Conservation (phyloP, 2,113 vertebrate species). For the Leucopternis melanops region DNA sequence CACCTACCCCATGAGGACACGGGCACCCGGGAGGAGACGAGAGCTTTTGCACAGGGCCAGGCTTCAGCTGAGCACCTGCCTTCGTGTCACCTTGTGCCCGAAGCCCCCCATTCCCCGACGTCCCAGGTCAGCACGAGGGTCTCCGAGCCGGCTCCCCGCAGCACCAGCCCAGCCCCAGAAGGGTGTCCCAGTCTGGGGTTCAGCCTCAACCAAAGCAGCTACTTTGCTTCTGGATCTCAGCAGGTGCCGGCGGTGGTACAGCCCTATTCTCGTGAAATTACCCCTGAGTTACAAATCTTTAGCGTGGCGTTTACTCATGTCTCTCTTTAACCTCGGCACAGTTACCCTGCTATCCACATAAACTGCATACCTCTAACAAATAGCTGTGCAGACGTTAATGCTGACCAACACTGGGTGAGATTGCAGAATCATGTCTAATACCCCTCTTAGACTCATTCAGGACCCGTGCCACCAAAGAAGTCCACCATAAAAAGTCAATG, state of each 20-base stretch:
- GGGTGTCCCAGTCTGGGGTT: neutral
- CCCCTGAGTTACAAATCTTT: neutral
- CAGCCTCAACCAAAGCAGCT: neutral
- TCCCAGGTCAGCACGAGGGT: neutral
- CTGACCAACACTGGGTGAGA: neutral
- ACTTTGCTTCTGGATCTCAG: neutral
- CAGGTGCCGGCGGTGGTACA: neutral
- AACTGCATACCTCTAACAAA: neutral
- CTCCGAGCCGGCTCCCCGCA: neutral
- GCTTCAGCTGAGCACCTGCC: neutral
- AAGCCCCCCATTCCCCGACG: accelerated
- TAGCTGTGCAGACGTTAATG: neutral
- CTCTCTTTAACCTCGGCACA: neutral
- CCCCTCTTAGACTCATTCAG: neutral
- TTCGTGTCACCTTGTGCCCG: neutral
- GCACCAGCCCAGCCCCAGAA: neutral
- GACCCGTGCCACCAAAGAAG: neutral
- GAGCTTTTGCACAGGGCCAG: neutral
- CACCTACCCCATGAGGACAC: accelerated
- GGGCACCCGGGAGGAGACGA: neutral
- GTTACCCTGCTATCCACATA: neutral
- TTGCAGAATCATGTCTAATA: neutral
- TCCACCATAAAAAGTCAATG: neutral
- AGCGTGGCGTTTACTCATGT: accelerated
- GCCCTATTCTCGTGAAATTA: neutral